Evolutionary conservation across 2,797 vertebrate species (phyloP).

Genomic region (Sebastes hubbsi): DNA sequence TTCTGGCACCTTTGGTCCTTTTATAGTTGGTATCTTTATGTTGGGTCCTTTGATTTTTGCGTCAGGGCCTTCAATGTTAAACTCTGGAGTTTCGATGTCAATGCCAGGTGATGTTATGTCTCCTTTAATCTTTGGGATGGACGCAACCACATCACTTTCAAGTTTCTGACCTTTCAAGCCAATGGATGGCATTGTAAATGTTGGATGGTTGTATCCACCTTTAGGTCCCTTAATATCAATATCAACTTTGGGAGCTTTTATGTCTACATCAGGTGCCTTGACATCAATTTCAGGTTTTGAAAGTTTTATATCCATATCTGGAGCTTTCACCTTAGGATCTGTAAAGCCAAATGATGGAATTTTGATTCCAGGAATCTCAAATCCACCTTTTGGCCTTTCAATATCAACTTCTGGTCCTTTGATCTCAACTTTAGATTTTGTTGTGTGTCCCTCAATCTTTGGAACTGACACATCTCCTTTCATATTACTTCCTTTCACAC

Average conservation of each 20-base stretch:
- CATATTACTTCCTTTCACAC: neutral
- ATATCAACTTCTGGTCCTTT: neutral
- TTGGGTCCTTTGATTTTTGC: neutral
- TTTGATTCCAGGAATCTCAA: constrained; percentile 30
- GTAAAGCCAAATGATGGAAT: constrained; percentile 14
- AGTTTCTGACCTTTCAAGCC: constrained; percentile 9
- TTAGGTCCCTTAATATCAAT: neutral
- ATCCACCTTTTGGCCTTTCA: neutral
- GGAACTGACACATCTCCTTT: constrained; percentile 13
- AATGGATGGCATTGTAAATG: neutral
- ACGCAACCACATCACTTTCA: constrained; percentile 20
- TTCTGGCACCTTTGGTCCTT: constrained; percentile 20
- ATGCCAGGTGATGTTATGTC: constrained; percentile 1
- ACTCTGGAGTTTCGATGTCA: neutral
- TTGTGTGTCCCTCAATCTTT: neutral
- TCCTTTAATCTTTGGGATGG: constrained; percentile 47
- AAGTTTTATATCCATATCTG: neutral
- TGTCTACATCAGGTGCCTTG: neutral
- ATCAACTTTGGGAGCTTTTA: neutral
- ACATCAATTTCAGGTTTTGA: constrained; percentile 8
- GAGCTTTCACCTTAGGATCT: neutral
- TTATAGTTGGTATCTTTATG: constrained; percentile 21
- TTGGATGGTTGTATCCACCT: neutral
- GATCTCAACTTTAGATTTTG: neutral
- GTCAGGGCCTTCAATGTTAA: neutral